These are phyloP conservation scores for Zaprionus lachaisei DNA, from an alignment of 1,140 invertebrate genomes.

Conservation along the genomic window DNA sequence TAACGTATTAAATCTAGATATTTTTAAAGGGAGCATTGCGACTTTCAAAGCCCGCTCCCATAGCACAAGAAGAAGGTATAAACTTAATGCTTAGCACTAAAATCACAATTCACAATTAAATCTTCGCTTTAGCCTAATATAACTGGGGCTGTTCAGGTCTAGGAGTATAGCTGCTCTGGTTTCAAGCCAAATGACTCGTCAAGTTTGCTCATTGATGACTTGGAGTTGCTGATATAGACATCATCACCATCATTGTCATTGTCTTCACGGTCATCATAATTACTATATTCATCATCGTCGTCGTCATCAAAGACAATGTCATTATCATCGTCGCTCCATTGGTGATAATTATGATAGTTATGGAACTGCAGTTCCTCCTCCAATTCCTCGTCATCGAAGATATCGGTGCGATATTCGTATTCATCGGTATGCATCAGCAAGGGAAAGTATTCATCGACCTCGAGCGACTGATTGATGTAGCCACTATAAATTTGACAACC, in stretches of 20 bases:
- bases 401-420: conserved; percentile 72
- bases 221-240: conserved; percentile 26
- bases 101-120: conserved; percentile 57
- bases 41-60: conserved; percentile 30
- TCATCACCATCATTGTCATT: conserved; percentile 20
- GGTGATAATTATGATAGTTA: conserved; percentile 14
- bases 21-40: conserved; percentile 5
- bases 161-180: not conserved
- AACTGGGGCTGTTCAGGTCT: not conserved
- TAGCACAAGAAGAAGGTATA: conserved; percentile 15
- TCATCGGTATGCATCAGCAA: conserved; percentile 85
- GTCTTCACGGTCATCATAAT: conserved; percentile 29
- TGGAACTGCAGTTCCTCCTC: conserved; percentile 79
- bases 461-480: conserved; percentile 95
- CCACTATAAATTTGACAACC: conserved; percentile 87
- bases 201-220: conserved; percentile 27
- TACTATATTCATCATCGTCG: conserved; percentile 23
- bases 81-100: conserved; percentile 25
- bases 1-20: conserved; percentile 3
- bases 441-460: conserved; percentile 96
- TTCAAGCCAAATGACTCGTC: conserved; percentile 2
- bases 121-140: conserved; percentile 9
- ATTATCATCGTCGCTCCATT: conserved; percentile 24
- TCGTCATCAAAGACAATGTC: conserved; percentile 4
- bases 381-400: conserved; percentile 75